Evolutionary conservation across 35 echinoderm and acorn worm species (phyloP), one percentile per base, ranked within the genome.

Genomic region (Apostichopus californicus): DNA sequence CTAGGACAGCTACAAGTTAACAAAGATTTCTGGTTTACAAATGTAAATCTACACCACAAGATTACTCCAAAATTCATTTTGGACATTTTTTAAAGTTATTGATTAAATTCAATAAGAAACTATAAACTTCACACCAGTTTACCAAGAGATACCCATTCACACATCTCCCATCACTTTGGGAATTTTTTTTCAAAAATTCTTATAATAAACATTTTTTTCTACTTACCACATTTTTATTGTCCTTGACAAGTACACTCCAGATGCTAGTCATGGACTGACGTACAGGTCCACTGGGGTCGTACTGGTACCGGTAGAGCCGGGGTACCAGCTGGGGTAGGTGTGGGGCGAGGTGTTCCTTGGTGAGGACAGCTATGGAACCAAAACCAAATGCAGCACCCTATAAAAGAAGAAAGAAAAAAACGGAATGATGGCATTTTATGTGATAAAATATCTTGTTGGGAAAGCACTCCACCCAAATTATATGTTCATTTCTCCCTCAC

Each of bases 381-480:
- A 98, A 98, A 13, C 96, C 96, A 91, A 98, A 98, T 56, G 96
- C 96, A 73, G 96, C 96, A 70, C 96, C 96, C 96, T 98, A 52
- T 23, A 78, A 71, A 78, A 14, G 78, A 86, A 65, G 52, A 14
- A 24, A 84, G 22, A 23, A 58, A 90, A 34, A 68, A 70, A 8
- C 5, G 5, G 71, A 22, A 75, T 18, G 0, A 0, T 61, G 0
- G 7, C 7, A 61, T 12, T 61, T 61, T 46, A 46, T 46, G 34
- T 46, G 34, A 46, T 46, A 46, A 46, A 46, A 46, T 46, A 46
- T 61, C 58, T 61, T 61, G 8, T 9, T 61, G 7, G 8, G 58
- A 61, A 12, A 61, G 58, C 58, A 61, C 12, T 12, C 7, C 8
- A 9, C 58, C 12, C 58, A 8, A 61, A 9, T 12, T 61, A 0